Conservation (phyloP, 2,888 invertebrate species). For the Saturnia japonica region DNA sequence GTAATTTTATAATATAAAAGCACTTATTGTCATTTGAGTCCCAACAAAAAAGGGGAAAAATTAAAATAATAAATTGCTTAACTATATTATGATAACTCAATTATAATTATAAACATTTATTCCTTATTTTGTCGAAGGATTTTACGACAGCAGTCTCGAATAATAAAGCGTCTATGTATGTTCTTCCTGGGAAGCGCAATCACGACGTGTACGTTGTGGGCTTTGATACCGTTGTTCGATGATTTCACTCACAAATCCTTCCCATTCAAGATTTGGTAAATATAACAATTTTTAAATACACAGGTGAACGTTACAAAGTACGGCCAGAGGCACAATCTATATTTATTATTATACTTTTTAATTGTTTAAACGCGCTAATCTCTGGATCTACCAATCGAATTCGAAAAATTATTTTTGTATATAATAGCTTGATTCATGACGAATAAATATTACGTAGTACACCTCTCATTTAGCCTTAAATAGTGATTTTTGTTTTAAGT, state of each 20-base stretch:
- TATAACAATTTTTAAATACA: background rate
- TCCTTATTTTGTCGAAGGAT: slow-evolving; percentile 42
- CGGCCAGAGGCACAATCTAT: too few relatives aligned
- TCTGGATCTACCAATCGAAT: too few relatives aligned
- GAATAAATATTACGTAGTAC: too few relatives aligned
- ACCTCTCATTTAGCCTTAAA: too few relatives aligned
- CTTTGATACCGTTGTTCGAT: slow-evolving; percentile 63
- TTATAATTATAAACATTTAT: background rate
- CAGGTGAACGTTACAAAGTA: too few relatives aligned
- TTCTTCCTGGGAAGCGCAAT: slow-evolving; percentile 59
- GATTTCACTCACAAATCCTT: slow-evolving; percentile 52
- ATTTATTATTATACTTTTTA: too few relatives aligned
- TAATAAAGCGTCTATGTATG: slow-evolving; percentile 53
- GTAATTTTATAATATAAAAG: background rate
- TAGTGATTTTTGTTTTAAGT: too few relatives aligned
- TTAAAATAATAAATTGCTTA: background rate
- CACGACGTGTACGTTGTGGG: slow-evolving; percentile 64
- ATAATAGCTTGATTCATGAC: too few relatives aligned
- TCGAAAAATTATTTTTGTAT: too few relatives aligned
- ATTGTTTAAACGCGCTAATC: too few relatives aligned
- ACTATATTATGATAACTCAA: background rate
- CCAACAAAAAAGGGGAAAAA: background rate
- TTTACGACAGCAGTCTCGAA: slow-evolving; percentile 43
- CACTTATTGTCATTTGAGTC: background rate
- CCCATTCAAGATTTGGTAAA: slow-evolving; percentile 72